Evolutionary conservation across 1,140 invertebrate species (phyloP).

Genomic region (Anoplolepis gracilipes): DNA sequence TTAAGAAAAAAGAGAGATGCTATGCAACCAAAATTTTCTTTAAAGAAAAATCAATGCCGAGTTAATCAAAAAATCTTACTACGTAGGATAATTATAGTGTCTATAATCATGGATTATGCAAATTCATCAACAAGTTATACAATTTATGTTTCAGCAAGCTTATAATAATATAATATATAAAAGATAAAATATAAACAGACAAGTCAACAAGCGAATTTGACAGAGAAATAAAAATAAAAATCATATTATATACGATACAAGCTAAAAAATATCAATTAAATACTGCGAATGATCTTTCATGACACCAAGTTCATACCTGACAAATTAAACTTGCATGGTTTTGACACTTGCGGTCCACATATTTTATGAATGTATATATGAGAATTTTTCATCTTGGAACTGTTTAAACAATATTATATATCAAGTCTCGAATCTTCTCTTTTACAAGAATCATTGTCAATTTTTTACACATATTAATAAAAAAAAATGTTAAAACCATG

Average conservation of each 20-base stretch:
- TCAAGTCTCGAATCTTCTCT: background rate
- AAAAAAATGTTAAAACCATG: slow-evolving; percentile 14
- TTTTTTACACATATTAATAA: background rate
- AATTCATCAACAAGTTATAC: slow-evolving; percentile 30
- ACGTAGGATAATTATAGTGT: slow-evolving; percentile 37
- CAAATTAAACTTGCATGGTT: background rate
- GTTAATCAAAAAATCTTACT: slow-evolving; percentile 39
- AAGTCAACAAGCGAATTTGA: slow-evolving; percentile 15
- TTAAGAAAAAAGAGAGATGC: slow-evolving; percentile 5
- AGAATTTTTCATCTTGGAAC: background rate
- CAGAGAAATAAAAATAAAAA: background rate
- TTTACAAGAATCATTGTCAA: background rate
- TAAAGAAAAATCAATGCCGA: background rate
- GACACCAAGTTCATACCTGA: background rate
- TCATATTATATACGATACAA: background rate
- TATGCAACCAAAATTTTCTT: slow-evolving; percentile 29
- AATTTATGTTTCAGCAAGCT: slow-evolving; percentile 19
- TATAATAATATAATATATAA: background rate
- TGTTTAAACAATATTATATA: background rate
- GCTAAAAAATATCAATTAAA: slow-evolving; percentile 18
- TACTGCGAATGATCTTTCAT: background rate
- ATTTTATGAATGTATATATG: background rate
- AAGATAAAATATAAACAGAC: background rate
- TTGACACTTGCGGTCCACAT: background rate
- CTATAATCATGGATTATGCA: slow-evolving; percentile 35